These are phyloP conservation scores for Mormoops blainvillei DNA, from an alignment of 2,113 vertebrate genomes.

Conservation along the genomic window DNA sequence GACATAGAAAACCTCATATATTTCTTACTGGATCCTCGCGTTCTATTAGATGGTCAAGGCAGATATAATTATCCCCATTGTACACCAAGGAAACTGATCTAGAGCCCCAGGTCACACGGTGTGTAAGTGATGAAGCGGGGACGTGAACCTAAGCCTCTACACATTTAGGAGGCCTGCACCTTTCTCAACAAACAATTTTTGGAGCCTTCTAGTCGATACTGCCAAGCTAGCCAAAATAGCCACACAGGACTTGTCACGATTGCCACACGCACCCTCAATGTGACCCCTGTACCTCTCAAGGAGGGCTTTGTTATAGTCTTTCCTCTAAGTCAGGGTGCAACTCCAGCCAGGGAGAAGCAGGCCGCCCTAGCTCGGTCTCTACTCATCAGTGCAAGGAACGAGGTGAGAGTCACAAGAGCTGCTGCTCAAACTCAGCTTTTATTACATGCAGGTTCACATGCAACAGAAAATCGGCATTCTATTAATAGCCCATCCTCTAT, in stretches of 20 bases:
- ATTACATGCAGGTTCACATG: too few relatives aligned
- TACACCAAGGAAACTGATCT: fast-evolving
- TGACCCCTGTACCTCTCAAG: too few relatives aligned
- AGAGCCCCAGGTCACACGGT: neutral
- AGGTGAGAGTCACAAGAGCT: too few relatives aligned
- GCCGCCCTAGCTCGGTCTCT: too few relatives aligned
- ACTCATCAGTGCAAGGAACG: too few relatives aligned
- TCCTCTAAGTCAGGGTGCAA: too few relatives aligned
- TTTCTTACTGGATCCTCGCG: neutral
- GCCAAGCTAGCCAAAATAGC: neutral
- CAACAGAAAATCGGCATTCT: too few relatives aligned
- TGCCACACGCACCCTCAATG: too few relatives aligned
- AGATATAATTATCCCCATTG: neutral
- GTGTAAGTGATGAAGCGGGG: fast-evolving
- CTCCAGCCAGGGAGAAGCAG: too few relatives aligned
- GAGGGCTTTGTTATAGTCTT: too few relatives aligned
- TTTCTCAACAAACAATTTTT: neutral
- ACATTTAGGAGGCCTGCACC: fast-evolving
- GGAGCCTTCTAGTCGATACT: neutral
- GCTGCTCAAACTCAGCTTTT: too few relatives aligned
- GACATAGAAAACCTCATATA: neutral
- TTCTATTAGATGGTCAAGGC: neutral
- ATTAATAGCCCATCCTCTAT: too few relatives aligned
- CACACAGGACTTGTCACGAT: neutral
- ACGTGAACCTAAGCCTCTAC: neutral